A percentile compares a stretch with the other conserved stretches of the same genome.
Conservation (phyloP, 37 sponge, comb jelly and placozoan genomes). For the Chondrilla cf. caribensis region DNA sequence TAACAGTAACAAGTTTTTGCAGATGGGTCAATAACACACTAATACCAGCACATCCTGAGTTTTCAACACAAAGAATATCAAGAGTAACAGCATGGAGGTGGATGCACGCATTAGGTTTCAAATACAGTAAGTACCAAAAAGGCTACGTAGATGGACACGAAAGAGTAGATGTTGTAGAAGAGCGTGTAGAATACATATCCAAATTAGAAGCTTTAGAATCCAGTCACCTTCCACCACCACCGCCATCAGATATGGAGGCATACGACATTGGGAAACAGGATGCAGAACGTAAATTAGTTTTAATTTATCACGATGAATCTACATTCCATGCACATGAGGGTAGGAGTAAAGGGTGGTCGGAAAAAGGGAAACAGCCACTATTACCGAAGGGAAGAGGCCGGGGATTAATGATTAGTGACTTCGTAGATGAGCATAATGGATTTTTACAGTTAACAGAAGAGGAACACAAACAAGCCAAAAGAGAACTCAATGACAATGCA, state of each 20-base stretch:
- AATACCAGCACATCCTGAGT: neutral
- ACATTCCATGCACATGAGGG: slow-evolving; percentile 36
- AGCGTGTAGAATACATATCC: neutral
- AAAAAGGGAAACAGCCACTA: slow-evolving; percentile 16
- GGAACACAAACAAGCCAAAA: slow-evolving; percentile 8
- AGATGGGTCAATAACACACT: neutral
- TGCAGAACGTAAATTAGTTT: neutral
- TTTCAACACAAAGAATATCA: neutral
- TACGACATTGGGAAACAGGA: neutral
- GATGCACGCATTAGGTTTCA: neutral
- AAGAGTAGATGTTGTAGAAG: neutral
- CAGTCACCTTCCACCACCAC: neutral
- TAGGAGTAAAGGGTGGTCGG: slow-evolving; percentile 8
- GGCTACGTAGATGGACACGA: slow-evolving; percentile 16
- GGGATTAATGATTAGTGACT: slow-evolving; percentile 39
- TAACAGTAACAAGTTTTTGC: neutral
- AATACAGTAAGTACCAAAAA: neutral
- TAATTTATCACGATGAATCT: slow-evolving; percentile 42
- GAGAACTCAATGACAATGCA: neutral
- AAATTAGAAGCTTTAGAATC: neutral
- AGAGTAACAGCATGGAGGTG: slow-evolving; percentile 1
- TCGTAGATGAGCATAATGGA: slow-evolving; percentile 34
- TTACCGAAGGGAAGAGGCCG: slow-evolving; percentile 22
- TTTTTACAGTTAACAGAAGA: slow-evolving; percentile 1
- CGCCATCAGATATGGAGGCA: neutral